Percentiles rank a stretch among this genome's conserved stretches.
These are phyloP conservation scores for Xylophagus ater DNA, from an alignment of 2,888 invertebrate species.

Conservation along the genomic window DNA sequence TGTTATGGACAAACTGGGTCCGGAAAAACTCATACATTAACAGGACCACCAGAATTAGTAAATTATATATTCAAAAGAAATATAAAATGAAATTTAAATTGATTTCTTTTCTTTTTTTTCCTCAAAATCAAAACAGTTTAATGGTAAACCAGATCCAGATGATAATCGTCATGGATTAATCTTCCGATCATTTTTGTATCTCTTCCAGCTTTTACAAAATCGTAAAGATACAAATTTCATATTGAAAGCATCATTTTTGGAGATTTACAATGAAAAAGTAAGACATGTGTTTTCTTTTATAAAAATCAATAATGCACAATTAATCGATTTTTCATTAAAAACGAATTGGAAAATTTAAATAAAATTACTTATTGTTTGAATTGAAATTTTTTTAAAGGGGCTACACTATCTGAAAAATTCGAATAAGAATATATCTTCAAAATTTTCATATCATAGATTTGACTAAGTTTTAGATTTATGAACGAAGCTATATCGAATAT, in stretches of 20 bases:
- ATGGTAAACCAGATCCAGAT: constrained; percentile 51
- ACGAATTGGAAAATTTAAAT: constrained; percentile 16
- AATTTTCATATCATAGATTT: too few species aligned
- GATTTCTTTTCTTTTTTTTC: background rate
- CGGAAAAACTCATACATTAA: constrained; percentile 91
- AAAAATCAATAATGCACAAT: too few species aligned
- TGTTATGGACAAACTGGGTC: constrained; percentile 96
- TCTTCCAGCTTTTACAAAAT: constrained; percentile 71
- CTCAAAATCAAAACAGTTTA: constrained; percentile 46
- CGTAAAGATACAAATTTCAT: constrained; percentile 68
- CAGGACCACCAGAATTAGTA: constrained; percentile 81
- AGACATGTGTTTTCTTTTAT: constrained; percentile 24
- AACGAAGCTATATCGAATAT: too few species aligned
- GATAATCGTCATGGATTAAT: constrained; percentile 75
- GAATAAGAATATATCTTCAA: too few species aligned
- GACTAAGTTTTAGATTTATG: too few species aligned
- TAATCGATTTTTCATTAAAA: too few species aligned
- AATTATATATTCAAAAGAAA: too few species aligned
- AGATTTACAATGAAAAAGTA: constrained; percentile 96
- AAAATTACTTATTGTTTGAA: constrained; percentile 15
- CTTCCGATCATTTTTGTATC: constrained; percentile 80
- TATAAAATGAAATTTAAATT: background rate
- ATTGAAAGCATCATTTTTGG: constrained; percentile 84
- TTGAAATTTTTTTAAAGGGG: too few species aligned
- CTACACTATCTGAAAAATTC: too few species aligned